phyloP scores from a whole-genome alignment of 1,140 invertebrate species.

The Dinothrombium tinctorium region DNA sequence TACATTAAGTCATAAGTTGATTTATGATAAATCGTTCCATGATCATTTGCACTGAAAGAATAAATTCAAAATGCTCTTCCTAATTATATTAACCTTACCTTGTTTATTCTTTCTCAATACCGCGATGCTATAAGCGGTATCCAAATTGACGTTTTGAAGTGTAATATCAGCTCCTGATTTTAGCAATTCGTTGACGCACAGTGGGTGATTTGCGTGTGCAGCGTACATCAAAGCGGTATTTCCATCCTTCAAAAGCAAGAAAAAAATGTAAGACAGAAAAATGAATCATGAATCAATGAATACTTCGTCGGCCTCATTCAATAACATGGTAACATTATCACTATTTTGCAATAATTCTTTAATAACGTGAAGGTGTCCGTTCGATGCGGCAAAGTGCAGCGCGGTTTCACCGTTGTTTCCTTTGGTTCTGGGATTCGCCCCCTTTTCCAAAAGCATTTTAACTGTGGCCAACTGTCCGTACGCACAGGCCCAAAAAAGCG shows the following conservation, averaged over 20 bases:
- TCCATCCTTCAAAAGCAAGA: constrained; percentile 34
- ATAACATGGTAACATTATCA: not conserved
- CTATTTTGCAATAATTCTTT: constrained; percentile 36
- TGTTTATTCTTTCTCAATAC: constrained; percentile 33
- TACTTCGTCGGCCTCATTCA: not conserved
- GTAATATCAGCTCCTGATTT: constrained; percentile 48
- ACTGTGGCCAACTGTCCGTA: constrained; percentile 51
- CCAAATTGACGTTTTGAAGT: constrained; percentile 44
- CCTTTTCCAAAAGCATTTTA: constrained; percentile 33
- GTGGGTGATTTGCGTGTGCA: constrained; percentile 55
- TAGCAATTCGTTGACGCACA: constrained; percentile 56
- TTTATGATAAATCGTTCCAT: not conserved
- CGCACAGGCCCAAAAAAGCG: constrained; percentile 61
- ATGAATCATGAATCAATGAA: not conserved
- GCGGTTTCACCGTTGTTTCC: constrained; percentile 55
- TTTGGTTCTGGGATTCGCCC: constrained; percentile 41
- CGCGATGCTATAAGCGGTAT: constrained; percentile 55
- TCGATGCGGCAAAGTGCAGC: constrained; percentile 53
- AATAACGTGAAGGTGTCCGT: constrained; percentile 63
- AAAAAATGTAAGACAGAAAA: not conserved
- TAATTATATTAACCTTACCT: constrained; percentile 18
- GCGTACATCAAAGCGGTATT: constrained; percentile 73
- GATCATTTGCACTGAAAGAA: not conserved
- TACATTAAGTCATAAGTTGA: too few species aligned
- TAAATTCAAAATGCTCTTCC: not conserved